A percentile compares a stretch with the other conserved stretches of the same genome.
These are phyloP conservation scores for Mastigias papua DNA, from an alignment of 30 jellyfish, hydroid and myxozoan genomes.

Conservation along the genomic window DNA sequence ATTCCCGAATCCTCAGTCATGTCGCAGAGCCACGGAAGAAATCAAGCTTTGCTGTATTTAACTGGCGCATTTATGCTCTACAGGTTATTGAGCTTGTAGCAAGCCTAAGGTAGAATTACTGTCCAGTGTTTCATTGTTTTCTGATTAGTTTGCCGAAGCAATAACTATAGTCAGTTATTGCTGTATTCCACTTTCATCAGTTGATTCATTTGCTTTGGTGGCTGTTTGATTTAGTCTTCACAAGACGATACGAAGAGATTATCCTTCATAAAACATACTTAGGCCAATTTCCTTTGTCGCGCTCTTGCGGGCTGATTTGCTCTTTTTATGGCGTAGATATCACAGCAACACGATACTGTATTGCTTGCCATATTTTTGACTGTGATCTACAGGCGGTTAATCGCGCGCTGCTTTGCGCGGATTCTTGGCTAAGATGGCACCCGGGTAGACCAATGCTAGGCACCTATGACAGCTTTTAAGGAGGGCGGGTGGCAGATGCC, in stretches of 20 bases:
- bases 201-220: background rate
- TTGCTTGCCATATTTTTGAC: too few species aligned
- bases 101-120: background rate
- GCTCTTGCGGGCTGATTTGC: background rate
- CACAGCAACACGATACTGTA: background rate
- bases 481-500: too few species aligned
- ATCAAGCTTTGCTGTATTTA: background rate
- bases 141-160: background rate
- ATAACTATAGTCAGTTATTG: too few species aligned
- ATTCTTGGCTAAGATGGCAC: too few species aligned
- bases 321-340: background rate
- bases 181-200: background rate
- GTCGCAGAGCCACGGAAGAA: background rate
- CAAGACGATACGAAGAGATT: conserved; percentile 39
- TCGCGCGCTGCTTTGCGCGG: too few species aligned
- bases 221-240: conserved; percentile 15
- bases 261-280: conserved; percentile 16
- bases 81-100: background rate
- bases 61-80: background rate
- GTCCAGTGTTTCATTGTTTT: background rate
- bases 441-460: too few species aligned
- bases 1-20: background rate
- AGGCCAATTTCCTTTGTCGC: conserved; percentile 31
- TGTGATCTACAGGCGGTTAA: too few species aligned
- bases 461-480: too few species aligned